Evolutionary conservation across 2,113 vertebrate species (phyloP).

Genomic region (Romanogobio albipinnatus): DNA sequence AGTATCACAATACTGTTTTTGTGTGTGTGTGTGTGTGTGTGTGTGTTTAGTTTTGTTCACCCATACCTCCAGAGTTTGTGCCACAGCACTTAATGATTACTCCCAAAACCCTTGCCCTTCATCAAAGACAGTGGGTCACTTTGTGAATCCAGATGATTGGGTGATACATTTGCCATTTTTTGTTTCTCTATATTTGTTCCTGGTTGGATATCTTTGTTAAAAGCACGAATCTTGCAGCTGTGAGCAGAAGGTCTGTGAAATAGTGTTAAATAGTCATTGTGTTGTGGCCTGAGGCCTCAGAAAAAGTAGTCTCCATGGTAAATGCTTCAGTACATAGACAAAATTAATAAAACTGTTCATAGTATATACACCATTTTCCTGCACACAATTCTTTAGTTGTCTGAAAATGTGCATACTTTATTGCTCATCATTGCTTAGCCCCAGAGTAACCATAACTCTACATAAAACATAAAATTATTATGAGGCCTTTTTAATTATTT

Average conservation of each 20-base stretch:
- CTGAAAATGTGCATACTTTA: not conserved
- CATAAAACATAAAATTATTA: too few species aligned
- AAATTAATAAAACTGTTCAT: not conserved
- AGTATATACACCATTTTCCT: not conserved
- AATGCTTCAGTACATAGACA: not conserved
- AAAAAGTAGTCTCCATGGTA: not conserved
- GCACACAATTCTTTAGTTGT: not conserved
- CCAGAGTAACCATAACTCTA: not conserved
- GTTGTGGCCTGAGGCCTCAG: not conserved
- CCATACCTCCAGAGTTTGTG: not conserved
- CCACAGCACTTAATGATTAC: not conserved
- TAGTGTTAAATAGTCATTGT: not conserved
- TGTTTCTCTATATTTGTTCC: not conserved
- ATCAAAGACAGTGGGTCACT: not conserved
- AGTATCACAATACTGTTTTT: not conserved
- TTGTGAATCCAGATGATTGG: not conserved
- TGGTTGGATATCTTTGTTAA: not conserved
- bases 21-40: not conserved
- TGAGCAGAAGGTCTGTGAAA: not conserved
- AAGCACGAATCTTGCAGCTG: not conserved
- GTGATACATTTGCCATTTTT: not conserved
- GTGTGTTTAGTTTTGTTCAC: not conserved
- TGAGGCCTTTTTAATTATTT: slow-evolving; percentile 15
- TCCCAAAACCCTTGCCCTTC: not conserved
- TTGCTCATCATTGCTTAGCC: not conserved